Evolutionary conservation across 2,113 vertebrate genomes (phyloP).

Genomic region (Dicerorhinus sumatrensis): DNA sequence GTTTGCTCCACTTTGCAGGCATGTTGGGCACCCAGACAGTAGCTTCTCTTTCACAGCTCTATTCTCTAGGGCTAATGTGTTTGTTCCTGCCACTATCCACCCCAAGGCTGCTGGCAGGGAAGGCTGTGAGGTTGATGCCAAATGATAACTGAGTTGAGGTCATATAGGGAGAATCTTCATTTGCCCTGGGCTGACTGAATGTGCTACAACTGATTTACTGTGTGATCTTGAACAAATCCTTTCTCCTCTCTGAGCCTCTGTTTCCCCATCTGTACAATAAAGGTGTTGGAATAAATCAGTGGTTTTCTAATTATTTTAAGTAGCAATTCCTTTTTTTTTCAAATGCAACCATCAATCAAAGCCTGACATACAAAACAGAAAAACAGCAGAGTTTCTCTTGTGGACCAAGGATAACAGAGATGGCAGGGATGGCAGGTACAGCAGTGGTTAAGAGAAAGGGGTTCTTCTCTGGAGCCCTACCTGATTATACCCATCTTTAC

Average conservation of each 20-base stretch:
- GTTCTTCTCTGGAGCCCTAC: neutral
- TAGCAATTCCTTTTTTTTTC: neutral
- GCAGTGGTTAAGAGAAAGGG: neutral
- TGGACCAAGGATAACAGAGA: neutral
- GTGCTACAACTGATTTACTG: neutral
- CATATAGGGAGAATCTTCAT: neutral
- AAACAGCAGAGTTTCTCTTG: neutral
- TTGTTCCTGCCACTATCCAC: neutral
- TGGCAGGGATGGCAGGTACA: neutral
- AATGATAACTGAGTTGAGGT: neutral
- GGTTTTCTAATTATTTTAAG: slow-evolving; percentile 14
- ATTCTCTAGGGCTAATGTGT: neutral
- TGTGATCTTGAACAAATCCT: neutral
- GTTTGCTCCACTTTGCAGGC: neutral
- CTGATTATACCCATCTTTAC: neutral
- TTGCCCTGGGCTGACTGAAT: neutral
- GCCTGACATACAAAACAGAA: neutral
- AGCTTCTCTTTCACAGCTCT: neutral
- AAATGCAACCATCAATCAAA: slow-evolving; percentile 6
- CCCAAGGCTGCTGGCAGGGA: neutral
- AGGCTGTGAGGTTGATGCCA: neutral
- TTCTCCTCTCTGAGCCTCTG: neutral
- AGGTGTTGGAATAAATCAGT: neutral
- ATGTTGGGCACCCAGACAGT: neutral
- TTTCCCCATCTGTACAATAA: slow-evolving; percentile 13